A percentile compares a stretch with the other conserved stretches of the same genome.
phyloP scores from a whole-genome alignment of 2,113 vertebrate species.

The Ophiodon elongatus region DNA sequence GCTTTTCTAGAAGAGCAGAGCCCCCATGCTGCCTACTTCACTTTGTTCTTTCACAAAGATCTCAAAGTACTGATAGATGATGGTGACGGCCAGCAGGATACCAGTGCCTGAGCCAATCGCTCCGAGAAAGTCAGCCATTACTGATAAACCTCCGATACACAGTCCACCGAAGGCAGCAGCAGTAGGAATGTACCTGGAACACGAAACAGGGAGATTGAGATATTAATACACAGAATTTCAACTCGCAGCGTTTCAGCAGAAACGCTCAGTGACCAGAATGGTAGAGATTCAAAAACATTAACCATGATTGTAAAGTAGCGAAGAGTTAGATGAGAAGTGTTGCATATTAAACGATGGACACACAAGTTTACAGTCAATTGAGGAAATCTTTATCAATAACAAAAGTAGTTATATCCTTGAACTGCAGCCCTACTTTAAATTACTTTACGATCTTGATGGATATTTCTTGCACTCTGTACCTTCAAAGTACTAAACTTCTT shows the following conservation, averaged over 20 bases:
- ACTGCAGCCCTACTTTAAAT: background rate
- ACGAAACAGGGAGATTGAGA: background rate
- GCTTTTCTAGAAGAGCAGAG: conserved; percentile 92
- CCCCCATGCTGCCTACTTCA: conserved; percentile 97
- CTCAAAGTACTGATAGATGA: conserved; percentile 99
- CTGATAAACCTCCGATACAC: conserved; percentile 97
- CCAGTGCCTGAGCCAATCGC: conserved; percentile 99
- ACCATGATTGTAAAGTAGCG: background rate
- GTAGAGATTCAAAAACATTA: background rate
- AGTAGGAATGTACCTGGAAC: conserved; percentile 95
- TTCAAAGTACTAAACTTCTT: background rate
- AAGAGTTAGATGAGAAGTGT: background rate
- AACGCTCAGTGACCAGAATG: background rate
- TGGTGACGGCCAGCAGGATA: conserved; percentile 96
- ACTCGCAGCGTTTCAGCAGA: background rate
- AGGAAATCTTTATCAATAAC: background rate
- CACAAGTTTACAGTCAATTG: background rate
- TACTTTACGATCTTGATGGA: background rate
- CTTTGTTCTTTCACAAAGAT: conserved; percentile 99
- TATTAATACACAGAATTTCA: background rate
- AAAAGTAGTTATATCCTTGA: background rate
- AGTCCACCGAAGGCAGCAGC: conserved; percentile 97
- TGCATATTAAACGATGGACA: background rate
- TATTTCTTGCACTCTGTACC: background rate
- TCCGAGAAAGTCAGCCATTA: conserved; percentile 96